phyloP scores from a whole-genome alignment of 2,797 vertebrate species.

The Aythya fuligula region DNA sequence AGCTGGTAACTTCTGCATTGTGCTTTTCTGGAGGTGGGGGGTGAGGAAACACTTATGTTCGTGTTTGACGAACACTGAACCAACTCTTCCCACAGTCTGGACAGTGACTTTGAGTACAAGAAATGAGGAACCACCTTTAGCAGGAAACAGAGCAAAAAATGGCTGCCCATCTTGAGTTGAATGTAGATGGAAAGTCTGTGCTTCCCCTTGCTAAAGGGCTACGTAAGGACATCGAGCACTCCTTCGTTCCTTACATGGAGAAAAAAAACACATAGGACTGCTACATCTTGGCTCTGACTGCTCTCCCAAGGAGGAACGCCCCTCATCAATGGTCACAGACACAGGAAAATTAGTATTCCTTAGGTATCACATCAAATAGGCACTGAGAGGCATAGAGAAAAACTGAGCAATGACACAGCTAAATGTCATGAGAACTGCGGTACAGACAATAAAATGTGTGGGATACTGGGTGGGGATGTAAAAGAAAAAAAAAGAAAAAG shows the following conservation, averaged over 20 bases:
- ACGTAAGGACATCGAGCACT: neutral
- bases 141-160: neutral
- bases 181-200: neutral
- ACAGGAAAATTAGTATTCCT: neutral
- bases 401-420: neutral
- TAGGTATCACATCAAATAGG: neutral
- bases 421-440: neutral
- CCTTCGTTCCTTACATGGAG: neutral
- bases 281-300: neutral
- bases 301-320: neutral
- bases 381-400: neutral
- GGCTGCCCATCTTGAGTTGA: neutral
- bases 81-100: neutral
- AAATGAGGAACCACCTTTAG: neutral
- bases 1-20: fast-evolving
- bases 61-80: neutral
- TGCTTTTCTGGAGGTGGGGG: neutral
- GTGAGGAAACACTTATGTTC: neutral
- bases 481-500: neutral
- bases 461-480: neutral
- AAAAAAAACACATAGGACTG: neutral
- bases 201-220: neutral
- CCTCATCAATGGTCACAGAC: neutral
- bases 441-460: neutral
- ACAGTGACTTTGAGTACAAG: neutral